Conservation (phyloP, 2,797 vertebrate genomes). For the Hyperoplus lanceolatus region DNA sequence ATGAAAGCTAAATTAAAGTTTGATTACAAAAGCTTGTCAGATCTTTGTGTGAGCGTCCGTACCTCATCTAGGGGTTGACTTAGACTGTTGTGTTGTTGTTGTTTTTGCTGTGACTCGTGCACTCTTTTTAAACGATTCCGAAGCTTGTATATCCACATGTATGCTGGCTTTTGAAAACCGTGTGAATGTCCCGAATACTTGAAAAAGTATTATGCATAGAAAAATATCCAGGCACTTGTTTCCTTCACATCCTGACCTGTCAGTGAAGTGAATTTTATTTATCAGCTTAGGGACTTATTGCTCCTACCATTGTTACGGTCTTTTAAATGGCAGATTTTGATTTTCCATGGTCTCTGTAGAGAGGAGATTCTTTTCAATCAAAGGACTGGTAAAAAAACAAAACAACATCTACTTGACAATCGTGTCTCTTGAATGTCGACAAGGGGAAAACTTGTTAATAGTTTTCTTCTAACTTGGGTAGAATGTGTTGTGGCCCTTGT, state of each 20-base stretch:
- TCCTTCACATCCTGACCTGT: slow-evolving; percentile 4
- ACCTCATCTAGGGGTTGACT: slow-evolving; percentile 34
- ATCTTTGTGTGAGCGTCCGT: slow-evolving; percentile 1
- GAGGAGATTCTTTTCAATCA: neutral
- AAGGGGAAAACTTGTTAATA: slow-evolving; percentile 44
- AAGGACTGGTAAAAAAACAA: neutral
- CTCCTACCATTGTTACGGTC: neutral
- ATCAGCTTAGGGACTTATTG: neutral
- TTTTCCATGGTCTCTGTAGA: neutral
- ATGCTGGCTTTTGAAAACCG: slow-evolving; percentile 2
- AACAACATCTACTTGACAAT: slow-evolving; percentile 21
- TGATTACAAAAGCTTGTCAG: slow-evolving; percentile 50
- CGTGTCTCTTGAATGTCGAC: slow-evolving; percentile 11
- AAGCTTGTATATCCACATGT: slow-evolving; percentile 3
- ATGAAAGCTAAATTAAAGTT: slow-evolving; percentile 65
- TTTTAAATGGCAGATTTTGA: neutral
- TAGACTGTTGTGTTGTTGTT: slow-evolving; percentile 20
- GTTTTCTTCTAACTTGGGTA: slow-evolving; percentile 48
- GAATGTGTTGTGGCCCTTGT: slow-evolving; percentile 15
- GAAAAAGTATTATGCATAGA: neutral
- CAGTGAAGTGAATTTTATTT: slow-evolving; percentile 1
- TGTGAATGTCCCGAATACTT: neutral
- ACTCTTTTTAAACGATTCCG: slow-evolving; percentile 13
- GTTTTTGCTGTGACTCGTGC: slow-evolving; percentile 8
- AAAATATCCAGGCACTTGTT: neutral